phyloP scores from a whole-genome alignment of 64 coral and sea anemone species.

The Stichodactyla mertensii region DNA sequence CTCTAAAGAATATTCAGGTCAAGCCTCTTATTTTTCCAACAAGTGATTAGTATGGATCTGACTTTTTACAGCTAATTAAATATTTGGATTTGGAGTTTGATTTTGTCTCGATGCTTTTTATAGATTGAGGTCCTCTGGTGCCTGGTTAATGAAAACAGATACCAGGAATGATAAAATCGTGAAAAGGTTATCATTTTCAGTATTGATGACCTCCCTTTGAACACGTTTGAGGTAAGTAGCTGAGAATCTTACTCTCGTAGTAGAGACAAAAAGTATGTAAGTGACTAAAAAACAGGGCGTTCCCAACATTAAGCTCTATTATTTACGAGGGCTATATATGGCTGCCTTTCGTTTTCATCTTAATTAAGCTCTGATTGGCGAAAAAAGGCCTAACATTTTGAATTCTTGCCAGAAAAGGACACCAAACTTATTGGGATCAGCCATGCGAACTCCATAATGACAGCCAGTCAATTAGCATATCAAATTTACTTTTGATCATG shows the following conservation, averaged over 20 bases:
- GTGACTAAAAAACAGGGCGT: background rate
- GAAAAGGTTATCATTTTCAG: background rate
- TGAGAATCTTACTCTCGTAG: background rate
- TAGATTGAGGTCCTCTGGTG: background rate
- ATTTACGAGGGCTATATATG: background rate
- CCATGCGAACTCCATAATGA: background rate
- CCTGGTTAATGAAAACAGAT: background rate
- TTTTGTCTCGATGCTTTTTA: background rate
- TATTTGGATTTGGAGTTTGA: background rate
- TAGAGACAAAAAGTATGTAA: too few relatives aligned
- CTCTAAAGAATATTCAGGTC: background rate
- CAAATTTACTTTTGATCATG: background rate
- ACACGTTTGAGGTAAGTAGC: background rate
- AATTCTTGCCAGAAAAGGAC: slow-evolving; percentile 16
- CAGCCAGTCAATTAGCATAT: background rate
- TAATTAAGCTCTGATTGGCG: background rate
- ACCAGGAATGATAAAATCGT: slow-evolving; percentile 9
- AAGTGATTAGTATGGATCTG: background rate
- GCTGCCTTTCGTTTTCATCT: background rate
- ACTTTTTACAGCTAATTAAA: background rate
- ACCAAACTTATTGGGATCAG: background rate
- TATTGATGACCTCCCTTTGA: background rate
- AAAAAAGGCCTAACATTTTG: background rate
- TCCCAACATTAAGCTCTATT: background rate
- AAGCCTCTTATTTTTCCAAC: background rate